Evolutionary conservation across 2,113 vertebrate species (phyloP).

Genomic region (Orthonyx spaldingii): DNA sequence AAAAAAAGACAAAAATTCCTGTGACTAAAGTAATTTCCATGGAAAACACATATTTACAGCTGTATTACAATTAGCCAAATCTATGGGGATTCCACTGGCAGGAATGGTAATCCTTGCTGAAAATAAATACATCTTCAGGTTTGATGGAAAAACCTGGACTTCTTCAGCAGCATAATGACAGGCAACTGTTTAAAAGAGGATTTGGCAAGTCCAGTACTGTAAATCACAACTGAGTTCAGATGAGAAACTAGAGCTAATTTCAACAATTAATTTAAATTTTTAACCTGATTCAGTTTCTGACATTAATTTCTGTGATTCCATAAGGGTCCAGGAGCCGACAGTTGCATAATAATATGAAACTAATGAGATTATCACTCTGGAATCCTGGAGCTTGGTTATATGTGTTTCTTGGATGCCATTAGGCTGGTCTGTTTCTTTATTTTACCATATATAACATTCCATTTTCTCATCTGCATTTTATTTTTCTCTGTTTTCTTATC

Average conservation of each 20-base stretch:
- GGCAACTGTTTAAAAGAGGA: background rate
- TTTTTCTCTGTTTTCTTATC: constrained; percentile 21
- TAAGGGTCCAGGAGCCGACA: background rate
- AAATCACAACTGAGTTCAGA: background rate
- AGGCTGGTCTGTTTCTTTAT: constrained; percentile 15
- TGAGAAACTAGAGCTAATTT: background rate
- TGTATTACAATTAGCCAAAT: constrained; percentile 10
- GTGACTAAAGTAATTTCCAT: background rate
- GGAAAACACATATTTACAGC: constrained; percentile 20
- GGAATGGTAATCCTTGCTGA: background rate
- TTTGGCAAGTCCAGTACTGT: background rate
- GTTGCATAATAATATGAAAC: background rate
- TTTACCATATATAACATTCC: constrained; percentile 20
- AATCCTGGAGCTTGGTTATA: background rate
- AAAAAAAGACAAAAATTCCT: background rate
- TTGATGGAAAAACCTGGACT: constrained; percentile 29
- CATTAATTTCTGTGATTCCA: background rate
- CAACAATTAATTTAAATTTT: background rate
- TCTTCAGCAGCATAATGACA: background rate
- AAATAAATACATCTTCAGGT: constrained; percentile 18
- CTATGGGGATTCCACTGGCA: constrained; percentile 4
- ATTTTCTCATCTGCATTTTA: constrained; percentile 32
- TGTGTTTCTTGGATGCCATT: constrained; percentile 11
- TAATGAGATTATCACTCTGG: constrained; percentile 33
- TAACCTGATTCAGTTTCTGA: background rate